A percentile compares a stretch with the other conserved stretches of the same genome.
These are phyloP conservation scores for Ascaphus truei DNA, from an alignment of 2,113 vertebrate species.

Conservation along the genomic window DNA sequence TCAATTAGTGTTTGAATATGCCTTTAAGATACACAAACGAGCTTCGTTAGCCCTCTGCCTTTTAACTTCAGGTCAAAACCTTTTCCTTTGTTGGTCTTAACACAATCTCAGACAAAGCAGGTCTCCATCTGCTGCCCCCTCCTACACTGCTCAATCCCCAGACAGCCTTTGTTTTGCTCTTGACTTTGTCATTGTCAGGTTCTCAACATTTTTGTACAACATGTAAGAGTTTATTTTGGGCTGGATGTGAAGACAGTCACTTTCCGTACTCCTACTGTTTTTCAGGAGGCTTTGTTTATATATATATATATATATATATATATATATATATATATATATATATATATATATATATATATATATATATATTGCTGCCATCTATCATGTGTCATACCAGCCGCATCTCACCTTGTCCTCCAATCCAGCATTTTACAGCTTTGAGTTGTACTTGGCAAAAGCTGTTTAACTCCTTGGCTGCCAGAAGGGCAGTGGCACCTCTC, in stretches of 20 bases:
- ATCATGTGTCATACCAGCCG: constrained; percentile 5
- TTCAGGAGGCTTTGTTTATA: background rate
- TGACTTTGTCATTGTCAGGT: background rate
- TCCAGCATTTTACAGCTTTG: background rate
- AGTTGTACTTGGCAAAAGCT: background rate
- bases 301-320: constrained; percentile 13
- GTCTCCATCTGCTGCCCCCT: no score
- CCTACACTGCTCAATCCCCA: no score
- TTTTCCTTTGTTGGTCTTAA: no score
- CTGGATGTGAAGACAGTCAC: background rate
- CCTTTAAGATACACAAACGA: no score
- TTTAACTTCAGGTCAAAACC: no score
- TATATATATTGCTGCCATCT: constrained; percentile 12
- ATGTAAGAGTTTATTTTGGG: constrained; percentile 16
- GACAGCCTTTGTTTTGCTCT: no score
- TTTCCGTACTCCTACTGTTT: background rate
- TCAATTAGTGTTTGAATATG: no score
- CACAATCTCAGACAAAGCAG: no score
- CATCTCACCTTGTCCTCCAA: background rate
- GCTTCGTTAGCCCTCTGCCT: no score
- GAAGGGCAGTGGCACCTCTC: background rate
- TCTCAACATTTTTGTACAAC: background rate
- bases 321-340: constrained; percentile 23
- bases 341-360: constrained; percentile 14
- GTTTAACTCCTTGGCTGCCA: background rate